Evolutionary conservation across 2,797 vertebrate species (phyloP), one percentile per base, ranked within the genome.

Genomic region (Holocentrus rufus): DNA sequence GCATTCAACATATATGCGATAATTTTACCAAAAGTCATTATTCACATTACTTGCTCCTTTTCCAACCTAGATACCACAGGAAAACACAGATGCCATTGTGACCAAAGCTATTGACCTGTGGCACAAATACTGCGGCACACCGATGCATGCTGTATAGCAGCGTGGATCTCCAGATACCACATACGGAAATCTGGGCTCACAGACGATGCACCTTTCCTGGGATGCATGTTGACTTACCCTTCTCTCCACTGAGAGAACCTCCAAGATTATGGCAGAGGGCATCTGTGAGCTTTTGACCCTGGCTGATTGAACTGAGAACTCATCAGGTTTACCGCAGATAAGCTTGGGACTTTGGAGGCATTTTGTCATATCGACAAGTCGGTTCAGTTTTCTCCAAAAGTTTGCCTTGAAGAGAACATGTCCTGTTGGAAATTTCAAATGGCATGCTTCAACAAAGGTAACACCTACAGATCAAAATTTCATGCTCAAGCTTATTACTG

Each of bases 61-160:
- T 39, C 79, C 58, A 75, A 74, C 87, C 10, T 87, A 99, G 98
- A 96, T 98, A 55, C 98, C 97, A 0, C 96, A 97, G 85, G 98
- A 99, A 80, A 99, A 98, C 92, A 98, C 97, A 0, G 98, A 99
- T 0, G 95, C 96, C 18, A 97, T 99, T 4, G 96, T 99, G 82
- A 97, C 96, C 74, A 99, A 99, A 94, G 97, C 98, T 34, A 96
- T 98, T 34, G 98, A 99, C 80, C 78, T 98, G 63, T 99, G 98
- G 98, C 97, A 98, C 86, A 97, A 95, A 17, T 95, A 99, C 83
- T 98, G 96, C 0, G 97, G 98, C 56, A 96, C 95, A 4, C 97
- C 95, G 0, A 94, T 95, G 42, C 97, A 98, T n/a, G 89, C 91
- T 0, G 87, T 92, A 11, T 94, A 89, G 74, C 54, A 58, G 22